A percentile compares a stretch with the other conserved stretches of the same genome.
Conservation (phyloP, 2,797 vertebrate species). For the Balearica regulorum region DNA sequence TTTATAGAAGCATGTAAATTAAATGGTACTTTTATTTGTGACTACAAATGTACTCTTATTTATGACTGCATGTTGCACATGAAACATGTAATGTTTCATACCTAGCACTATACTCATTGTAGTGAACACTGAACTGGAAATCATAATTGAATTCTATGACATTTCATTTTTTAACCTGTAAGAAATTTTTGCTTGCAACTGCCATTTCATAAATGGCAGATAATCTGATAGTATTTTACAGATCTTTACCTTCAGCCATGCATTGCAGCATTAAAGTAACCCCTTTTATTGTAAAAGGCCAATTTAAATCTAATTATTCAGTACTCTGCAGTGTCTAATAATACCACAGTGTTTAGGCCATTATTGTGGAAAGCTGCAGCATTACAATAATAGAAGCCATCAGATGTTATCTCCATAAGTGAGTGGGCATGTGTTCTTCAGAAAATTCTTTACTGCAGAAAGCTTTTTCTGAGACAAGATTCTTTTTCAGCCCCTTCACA, state of each 20-base stretch:
- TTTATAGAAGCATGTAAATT: background rate
- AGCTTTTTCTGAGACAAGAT: background rate
- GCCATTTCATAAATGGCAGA: background rate
- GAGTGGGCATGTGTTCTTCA: background rate
- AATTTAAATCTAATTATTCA: constrained; percentile 4
- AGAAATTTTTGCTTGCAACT: background rate
- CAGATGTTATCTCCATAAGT: background rate
- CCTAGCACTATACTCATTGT: background rate
- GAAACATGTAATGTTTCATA: background rate
- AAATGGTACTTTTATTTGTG: background rate
- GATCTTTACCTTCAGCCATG: background rate
- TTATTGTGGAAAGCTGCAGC: background rate
- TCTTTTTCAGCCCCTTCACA: background rate
- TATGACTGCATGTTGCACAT: background rate
- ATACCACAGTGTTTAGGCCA: background rate
- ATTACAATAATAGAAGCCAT: background rate
- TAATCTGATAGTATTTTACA: background rate
- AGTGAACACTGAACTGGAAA: background rate
- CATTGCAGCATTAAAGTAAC: background rate
- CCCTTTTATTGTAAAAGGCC: background rate
- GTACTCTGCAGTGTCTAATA: background rate
- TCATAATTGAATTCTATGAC: background rate
- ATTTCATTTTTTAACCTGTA: background rate
- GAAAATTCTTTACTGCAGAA: background rate
- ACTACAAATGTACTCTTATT: background rate